Evolutionary conservation across 2,113 vertebrate species (phyloP), one percentile per base, ranked within the genome.

Genomic region (Heterotis niloticus): DNA sequence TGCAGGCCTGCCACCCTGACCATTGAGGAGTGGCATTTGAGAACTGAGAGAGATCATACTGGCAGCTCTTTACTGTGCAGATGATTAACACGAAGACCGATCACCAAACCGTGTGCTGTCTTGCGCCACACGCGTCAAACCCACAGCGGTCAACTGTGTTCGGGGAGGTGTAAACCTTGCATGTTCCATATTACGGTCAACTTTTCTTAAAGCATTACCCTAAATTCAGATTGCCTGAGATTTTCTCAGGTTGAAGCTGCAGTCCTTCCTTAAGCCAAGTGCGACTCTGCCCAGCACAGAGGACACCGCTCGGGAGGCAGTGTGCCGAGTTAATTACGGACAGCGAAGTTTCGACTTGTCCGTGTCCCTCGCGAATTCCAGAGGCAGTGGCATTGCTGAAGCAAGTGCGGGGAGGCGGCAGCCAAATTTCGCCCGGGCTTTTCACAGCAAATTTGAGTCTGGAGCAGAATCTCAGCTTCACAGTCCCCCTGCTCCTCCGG

Each of bases 361-460:
- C 17, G 18, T 4, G 64, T 17, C 59, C 59, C 20, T 17, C 1
- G 23, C 70, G 13, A 18, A 26, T 51, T 44, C 54, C 34, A 1
- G 51, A 10, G 3, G 18, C n/a, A 59, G 26, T 10, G 28, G 56
- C 11, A 18, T 10, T 10, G 9, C 12, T 17, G 64, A 13, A n/a
- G 16, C 70, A 51, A 29, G 60, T 70, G 44, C 13, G 57, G 29
- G 10, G 16, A 20, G 70, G 62, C 52, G 29, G 29, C 16, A 17
- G 78, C 68, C 34, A 76, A n/a, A 44, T 72, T 80, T 76, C 28
- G 70, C 60, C 75, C 44, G 79, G 69, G 74, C 75, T 76, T 82
- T 81, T 80, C 67, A 67, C 66, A 57, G 81, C 76, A 29, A 79
- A 65, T 44, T 14, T 66, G 80, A 60, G 77, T 77, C 76, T 78